Evolutionary conservation across 2,888 invertebrate genomes (phyloP), one percentile per base, ranked within the genome.

Genomic region (Stenurella melanura): DNA sequence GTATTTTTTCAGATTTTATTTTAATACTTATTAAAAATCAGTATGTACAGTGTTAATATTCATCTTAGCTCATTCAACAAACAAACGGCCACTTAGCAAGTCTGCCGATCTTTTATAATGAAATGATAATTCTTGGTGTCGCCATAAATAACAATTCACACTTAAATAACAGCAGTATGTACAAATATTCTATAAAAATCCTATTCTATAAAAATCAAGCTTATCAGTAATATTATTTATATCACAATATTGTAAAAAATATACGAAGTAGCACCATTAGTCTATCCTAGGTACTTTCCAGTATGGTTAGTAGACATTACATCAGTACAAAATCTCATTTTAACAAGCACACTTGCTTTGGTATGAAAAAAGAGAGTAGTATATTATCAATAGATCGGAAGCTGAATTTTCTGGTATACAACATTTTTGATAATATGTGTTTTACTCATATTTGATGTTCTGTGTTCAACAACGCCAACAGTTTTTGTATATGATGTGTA

Each of bases 171-270:
- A 42, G 38, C 19, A 18, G 34, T 69, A 69, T 69, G 18, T 60
- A 70, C 70, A 70, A 70, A 70, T 58, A 60, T 26, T 42, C 60
- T 50, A 50, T 50, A 50, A 50, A 50, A 50, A 50, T 50, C n/a
- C 50, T 50, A 50, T n/a, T 50, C 50, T 70, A 70, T 21, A 60
- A 70, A 60, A 70, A 70, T 70, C 38, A 60, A 69, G 30, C 60
- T 58, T 70, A 58, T 70, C 42, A 60, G 38, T n/a, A 64, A n/a
- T 70, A 70, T 56, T 68, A 58, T 42, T 38, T 58, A 50, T 70
- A 70, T 70, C 70, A 70, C 70, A 70, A 42, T 60, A 70, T 69
- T 57, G 30, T 70, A 60, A n/a, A 60, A 58, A 70, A 70, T 58
- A 70, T 42, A 70, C 18, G 56, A 67, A 56, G 17, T 67, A 67